Evolutionary conservation across 2,113 vertebrate species (phyloP), one percentile per base, ranked within the genome.

Genomic region (Paradisaea rubra): DNA sequence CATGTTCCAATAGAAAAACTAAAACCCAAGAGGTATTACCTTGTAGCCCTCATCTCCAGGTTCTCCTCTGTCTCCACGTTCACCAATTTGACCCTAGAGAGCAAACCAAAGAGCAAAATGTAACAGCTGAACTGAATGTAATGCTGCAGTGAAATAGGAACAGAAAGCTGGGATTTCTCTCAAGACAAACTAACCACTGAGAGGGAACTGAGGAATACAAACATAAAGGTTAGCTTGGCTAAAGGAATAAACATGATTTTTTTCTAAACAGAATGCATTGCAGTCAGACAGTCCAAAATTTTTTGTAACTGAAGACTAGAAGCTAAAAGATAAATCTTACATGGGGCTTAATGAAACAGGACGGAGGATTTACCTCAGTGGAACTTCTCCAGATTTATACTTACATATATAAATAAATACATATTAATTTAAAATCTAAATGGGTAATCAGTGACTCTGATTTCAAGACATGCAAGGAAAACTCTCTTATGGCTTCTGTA

Each of bases 11-110:
- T n/a, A 59, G 78, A 89, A 92, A 41, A 7, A 81, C 76, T 19
- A 52, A 86, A 90, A 53, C 91, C 21, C 54, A 61, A 45, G 19
- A n/a, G 11, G 7, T 24, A 37, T 97, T 98, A 99, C 99, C 98
- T 98, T 98, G 97, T 99, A 99, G 60, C 99, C 99, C 71, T 98
- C 97, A 82, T 98, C 97, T 85, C 99, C 99, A 45, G 98, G 96
- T 66, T 99, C 98, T 89, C 99, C 99, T 81, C 98, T 98, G 11
- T 99, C 99, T 91, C 99, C 99, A 96, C 35, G 97, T 87, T 99
- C 98, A 72, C 99, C 99, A 27, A 78, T 37, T 82, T 93, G 95
- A 53, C 99, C 99, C 99, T 99, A 94, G 10, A 95, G 95, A 97
- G 93, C 93, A 73, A 94, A 97, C 1, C 81, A 57, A 84, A 72